Base-by-base conservation (phyloP, 2,113 vertebrate genomes). In the Ramphastos sulfuratus region DNA sequence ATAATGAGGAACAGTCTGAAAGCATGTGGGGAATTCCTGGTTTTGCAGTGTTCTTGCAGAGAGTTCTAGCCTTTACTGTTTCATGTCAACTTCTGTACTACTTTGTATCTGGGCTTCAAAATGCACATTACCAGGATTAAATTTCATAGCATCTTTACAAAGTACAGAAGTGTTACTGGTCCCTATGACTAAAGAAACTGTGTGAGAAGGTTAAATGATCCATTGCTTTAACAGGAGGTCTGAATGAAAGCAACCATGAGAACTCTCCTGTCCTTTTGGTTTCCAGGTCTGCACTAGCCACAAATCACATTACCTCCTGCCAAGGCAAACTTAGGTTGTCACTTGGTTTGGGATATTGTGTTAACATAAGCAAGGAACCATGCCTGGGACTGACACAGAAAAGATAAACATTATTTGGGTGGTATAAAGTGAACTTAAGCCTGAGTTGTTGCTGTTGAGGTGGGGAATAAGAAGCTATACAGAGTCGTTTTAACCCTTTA, bases 371-470 rank as follows among this genome's bases (percentile, higher is more conserved):
- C 72, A 88, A 82, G 77, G 58, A 92, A 39, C 31, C 18, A 21
- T 82, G 82, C 44, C 84, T 93, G 33, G 56, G 48, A 35, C 44
- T n/a, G 58, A 25, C 13, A 94, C 74, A 69, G 63, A 46, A 80
- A 93, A 87, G 72, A 85, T 81, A 89, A 93, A 92, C 72, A 85
- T 80, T 67, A 12, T 73, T 82, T 87, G 91, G 60, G n/a, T 87
- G 58, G 87, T 89, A 65, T 90, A 80, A 94, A 89, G 55, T 37
- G 39, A 79, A 82, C 59, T 86, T 10, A 35, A 85, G 17, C 42
- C 69, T 89, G 74, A 6, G 6, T 35, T 52, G 15, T 55, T 84
- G 6, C 72, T 48, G 28, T 52, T 79, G 59, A 77, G 83, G 21
- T 59, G 23, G 12, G 23, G 50, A 73, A 19, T 82, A n/a, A 89